Conservation (phyloP, 2,888 invertebrate species). For the Zygothrica quintamaculata region DNA sequence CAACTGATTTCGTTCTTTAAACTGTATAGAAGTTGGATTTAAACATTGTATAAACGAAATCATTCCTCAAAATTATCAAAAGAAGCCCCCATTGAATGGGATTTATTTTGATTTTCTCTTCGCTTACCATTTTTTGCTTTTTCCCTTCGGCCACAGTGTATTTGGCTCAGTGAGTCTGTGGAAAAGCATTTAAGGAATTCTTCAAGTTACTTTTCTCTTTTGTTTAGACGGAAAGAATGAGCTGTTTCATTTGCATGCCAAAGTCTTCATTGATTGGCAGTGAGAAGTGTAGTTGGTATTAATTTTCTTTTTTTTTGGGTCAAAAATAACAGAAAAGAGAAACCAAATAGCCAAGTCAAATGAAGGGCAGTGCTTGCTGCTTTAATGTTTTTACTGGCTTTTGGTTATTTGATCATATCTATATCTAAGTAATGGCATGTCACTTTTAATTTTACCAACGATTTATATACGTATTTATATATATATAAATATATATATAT, state of each 20-base stretch:
- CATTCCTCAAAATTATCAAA: slow-evolving; percentile 28
- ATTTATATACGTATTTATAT: slow-evolving; percentile 73
- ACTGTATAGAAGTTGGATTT: slow-evolving; percentile 6
- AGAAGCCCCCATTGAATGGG: slow-evolving; percentile 11
- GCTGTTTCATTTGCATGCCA: slow-evolving; percentile 52
- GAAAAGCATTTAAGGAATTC: slow-evolving; percentile 32
- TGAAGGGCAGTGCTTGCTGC: neutral
- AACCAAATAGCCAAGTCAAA: neutral
- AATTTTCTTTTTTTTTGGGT: slow-evolving; percentile 47
- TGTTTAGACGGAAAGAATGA: slow-evolving; percentile 12
- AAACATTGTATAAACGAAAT: slow-evolving; percentile 24
- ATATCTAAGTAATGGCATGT: slow-evolving; percentile 70
- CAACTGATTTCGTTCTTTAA: too few species aligned
- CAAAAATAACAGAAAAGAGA: too few species aligned
- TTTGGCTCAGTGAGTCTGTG: slow-evolving; percentile 16
- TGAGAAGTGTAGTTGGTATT: slow-evolving; percentile 18
- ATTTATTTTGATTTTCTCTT: slow-evolving; percentile 6
- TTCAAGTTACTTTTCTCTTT: slow-evolving; percentile 17
- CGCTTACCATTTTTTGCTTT: too few species aligned
- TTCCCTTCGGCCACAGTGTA: too few species aligned
- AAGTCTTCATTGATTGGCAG: slow-evolving; percentile 42
- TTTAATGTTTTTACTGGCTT: slow-evolving; percentile 10
- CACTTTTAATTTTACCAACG: slow-evolving; percentile 75
- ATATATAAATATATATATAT: too few species aligned
- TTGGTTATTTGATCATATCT: slow-evolving; percentile 43